Evolutionary conservation across 2,113 vertebrate species (phyloP).

Genomic region (Sisor rabdophorus): DNA sequence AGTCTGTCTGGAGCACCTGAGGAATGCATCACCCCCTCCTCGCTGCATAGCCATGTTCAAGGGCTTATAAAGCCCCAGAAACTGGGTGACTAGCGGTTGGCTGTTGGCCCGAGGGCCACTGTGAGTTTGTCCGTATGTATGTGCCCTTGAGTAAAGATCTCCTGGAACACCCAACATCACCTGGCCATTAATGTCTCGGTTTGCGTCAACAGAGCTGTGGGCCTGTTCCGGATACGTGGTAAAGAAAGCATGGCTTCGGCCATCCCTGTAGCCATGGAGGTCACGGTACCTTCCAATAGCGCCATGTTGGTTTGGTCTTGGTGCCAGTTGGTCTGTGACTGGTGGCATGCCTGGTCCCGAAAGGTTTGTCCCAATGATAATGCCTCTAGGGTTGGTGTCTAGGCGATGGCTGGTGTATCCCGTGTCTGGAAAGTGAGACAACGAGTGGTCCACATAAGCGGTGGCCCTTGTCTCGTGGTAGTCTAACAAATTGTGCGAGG

Average conservation of each 20-base stretch:
- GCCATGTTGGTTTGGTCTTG: slow-evolving; percentile 68
- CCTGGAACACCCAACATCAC: slow-evolving; percentile 66
- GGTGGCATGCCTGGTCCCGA: slow-evolving; percentile 71
- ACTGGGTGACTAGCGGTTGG: slow-evolving; percentile 67
- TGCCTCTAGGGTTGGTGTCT: slow-evolving; percentile 70
- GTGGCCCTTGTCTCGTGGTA: slow-evolving; percentile 64
- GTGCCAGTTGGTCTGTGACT: slow-evolving; percentile 68
- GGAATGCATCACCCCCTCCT: slow-evolving; percentile 58
- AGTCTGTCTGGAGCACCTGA: slow-evolving; percentile 63
- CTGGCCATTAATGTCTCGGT: slow-evolving; percentile 59
- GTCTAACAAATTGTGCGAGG: slow-evolving; percentile 68
- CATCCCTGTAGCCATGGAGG: slow-evolving; percentile 66
- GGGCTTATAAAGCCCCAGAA: slow-evolving; percentile 64
- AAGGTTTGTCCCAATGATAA: slow-evolving; percentile 71
- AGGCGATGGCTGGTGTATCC: slow-evolving; percentile 70
- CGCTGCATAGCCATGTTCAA: slow-evolving; percentile 65
- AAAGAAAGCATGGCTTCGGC: slow-evolving; percentile 66
- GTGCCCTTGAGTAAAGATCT: slow-evolving; percentile 62
- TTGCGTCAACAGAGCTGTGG: slow-evolving; percentile 64
- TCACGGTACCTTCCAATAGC: slow-evolving; percentile 69
- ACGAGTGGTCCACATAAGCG: slow-evolving; percentile 71
- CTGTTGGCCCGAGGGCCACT: slow-evolving; percentile 61
- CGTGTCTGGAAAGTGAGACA: slow-evolving; percentile 69
- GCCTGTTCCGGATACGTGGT: slow-evolving; percentile 73
- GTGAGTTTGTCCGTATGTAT: slow-evolving; percentile 55